Conservation (phyloP, 2,797 vertebrate species). For the Trachops cirrhosus region DNA sequence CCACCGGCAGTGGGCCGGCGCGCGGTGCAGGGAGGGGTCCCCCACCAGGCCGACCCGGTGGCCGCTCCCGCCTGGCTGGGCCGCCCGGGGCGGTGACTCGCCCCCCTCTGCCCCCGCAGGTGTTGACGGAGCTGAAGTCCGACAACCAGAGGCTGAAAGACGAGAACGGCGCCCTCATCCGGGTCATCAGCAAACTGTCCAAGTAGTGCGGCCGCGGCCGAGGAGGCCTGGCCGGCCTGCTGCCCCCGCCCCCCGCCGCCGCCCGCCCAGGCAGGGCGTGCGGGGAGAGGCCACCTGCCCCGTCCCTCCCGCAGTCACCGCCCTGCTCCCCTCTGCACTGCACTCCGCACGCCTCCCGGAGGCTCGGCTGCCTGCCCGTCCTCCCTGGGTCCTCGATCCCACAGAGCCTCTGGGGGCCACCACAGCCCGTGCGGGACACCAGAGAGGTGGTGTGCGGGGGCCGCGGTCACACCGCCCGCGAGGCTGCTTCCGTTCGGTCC, state of each 20-base stretch:
- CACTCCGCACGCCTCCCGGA: background rate
- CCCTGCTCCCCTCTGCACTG: slow-evolving; percentile 40
- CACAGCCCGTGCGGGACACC: background rate
- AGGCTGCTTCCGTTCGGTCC: accelerated
- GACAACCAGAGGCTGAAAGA: slow-evolving; percentile 99
- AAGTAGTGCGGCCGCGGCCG: slow-evolving; percentile 83
- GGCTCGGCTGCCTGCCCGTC: background rate
- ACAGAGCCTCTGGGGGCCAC: background rate
- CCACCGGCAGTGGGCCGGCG: too few species aligned
- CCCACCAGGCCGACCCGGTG: too few species aligned
- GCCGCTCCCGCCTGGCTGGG: background rate
- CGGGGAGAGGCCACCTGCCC: slow-evolving; percentile 68
- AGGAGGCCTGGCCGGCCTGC: background rate
- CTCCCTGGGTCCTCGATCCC: background rate
- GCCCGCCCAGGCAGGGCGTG: slow-evolving; percentile 61
- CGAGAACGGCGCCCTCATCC: slow-evolving; percentile 96
- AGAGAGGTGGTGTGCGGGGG: too few species aligned
- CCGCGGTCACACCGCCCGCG: too few species aligned
- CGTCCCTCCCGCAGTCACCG: slow-evolving; percentile 31
- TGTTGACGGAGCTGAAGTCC: slow-evolving; percentile 95
- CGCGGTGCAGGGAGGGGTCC: background rate
- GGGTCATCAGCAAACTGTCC: slow-evolving; percentile 99
- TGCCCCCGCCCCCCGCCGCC: background rate
- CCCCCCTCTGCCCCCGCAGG: slow-evolving; percentile 79
- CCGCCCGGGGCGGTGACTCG: background rate